phyloP scores from a whole-genome alignment of 2,888 invertebrate genomes.

The Acrobasis suavella region DNA sequence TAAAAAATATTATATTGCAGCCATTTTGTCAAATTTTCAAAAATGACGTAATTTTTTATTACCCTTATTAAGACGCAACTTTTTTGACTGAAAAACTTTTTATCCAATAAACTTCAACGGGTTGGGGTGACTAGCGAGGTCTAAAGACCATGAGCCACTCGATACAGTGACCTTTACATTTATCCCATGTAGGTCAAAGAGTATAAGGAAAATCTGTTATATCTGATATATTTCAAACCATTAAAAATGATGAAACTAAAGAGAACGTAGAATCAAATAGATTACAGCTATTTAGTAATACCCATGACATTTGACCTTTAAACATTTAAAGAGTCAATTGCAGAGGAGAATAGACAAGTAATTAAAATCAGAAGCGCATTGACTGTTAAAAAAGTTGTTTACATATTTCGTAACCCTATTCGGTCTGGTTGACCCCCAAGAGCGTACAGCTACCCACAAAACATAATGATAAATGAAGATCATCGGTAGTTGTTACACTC shows the following conservation, averaged over 20 bases:
- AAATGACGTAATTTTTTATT: no score
- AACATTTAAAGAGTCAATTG: slow-evolving; percentile 19
- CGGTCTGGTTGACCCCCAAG: slow-evolving; percentile 63
- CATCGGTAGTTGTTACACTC: slow-evolving; percentile 79
- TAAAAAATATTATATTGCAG: no score
- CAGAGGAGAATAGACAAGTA: slow-evolving; percentile 23
- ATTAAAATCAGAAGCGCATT: slow-evolving; percentile 33
- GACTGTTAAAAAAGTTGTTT: slow-evolving; percentile 55
- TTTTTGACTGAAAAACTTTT: no score
- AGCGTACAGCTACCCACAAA: slow-evolving; percentile 71
- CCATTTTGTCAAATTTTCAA: no score
- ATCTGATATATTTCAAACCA: neutral
- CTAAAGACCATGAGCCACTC: no score
- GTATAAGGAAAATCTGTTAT: no score
- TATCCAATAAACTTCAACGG: no score
- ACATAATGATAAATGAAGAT: slow-evolving; percentile 80
- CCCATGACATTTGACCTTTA: slow-evolving; percentile 20
- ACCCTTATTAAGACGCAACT: no score
- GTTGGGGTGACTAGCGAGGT: no score
- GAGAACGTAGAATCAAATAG: neutral
- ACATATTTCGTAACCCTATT: slow-evolving; percentile 64
- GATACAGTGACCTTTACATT: no score
- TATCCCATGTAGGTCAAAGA: no score
- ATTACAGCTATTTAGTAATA: neutral
- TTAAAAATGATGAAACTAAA: neutral